phyloP scores from a whole-genome alignment of 2,888 invertebrate genomes.

The Dendrolimus pini region DNA sequence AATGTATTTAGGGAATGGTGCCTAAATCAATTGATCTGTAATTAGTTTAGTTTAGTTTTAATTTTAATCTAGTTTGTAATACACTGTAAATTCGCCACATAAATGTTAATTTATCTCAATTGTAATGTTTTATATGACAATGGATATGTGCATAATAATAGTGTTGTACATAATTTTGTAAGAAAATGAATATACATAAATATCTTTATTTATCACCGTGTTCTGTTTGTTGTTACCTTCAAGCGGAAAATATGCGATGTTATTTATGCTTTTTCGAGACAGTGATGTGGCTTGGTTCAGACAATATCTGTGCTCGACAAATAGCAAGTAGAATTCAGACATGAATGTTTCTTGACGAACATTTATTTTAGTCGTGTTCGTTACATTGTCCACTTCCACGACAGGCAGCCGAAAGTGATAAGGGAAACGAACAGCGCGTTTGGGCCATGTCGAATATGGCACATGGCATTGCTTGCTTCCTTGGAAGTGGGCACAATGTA shows the following conservation, averaged over 20 bases:
- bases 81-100: conserved; percentile 60
- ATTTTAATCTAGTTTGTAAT: conserved; percentile 30
- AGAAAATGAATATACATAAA: conserved; percentile 67
- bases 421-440: too few species aligned
- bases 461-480: too few species aligned
- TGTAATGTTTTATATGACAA: conserved; percentile 70
- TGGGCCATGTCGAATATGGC: too few species aligned
- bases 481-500: too few species aligned
- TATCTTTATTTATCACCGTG: conserved; percentile 60
- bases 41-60: conserved; percentile 39
- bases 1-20: conserved; percentile 47
- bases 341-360: too few species aligned
- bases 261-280: too few species aligned
- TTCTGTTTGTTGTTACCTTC: conserved; percentile 20
- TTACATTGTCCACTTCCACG: too few species aligned
- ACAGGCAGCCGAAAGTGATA: too few species aligned
- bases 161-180: conserved; percentile 73
- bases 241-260: not conserved
- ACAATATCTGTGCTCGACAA: too few species aligned
- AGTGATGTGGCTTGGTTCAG: too few species aligned
- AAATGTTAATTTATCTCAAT: conserved; percentile 63
- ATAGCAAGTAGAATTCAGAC: too few species aligned
- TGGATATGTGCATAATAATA: conserved; percentile 68
- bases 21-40: conserved; percentile 55
- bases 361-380: too few species aligned